Evolutionary conservation across 2,888 invertebrate genomes (phyloP).

Genomic region (Morpho helenor): DNA sequence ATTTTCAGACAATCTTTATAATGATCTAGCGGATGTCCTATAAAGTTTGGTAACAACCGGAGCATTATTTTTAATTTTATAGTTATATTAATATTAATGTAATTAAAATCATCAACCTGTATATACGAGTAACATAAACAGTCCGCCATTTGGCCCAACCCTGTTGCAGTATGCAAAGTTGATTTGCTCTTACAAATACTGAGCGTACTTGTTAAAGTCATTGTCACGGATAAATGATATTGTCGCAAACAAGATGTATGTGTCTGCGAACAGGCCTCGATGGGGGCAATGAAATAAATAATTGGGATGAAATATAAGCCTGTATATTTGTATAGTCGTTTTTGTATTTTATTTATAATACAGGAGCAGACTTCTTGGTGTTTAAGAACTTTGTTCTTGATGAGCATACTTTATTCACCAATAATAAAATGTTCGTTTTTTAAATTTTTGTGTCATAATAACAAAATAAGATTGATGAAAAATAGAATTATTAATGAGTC

Average conservation of each 20-base stretch:
- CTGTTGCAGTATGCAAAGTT: constrained; percentile 57
- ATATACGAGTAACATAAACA: constrained; percentile 8
- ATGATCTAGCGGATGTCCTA: no score
- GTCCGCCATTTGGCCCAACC: constrained; percentile 25
- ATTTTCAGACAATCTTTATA: no score
- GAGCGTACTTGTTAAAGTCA: constrained; percentile 39
- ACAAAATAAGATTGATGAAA: no score
- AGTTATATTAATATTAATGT: background rate
- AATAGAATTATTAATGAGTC: no score
- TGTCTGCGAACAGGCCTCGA: constrained; percentile 45
- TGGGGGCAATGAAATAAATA: constrained; percentile 58
- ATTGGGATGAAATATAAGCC: constrained; percentile 31
- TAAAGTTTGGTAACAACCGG: no score
- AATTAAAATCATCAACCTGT: constrained; percentile 14
- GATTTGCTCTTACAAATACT: constrained; percentile 54
- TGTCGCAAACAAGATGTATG: constrained; percentile 54
- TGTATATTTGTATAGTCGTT: background rate
- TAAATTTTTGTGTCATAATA: background rate
- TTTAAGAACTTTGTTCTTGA: no score
- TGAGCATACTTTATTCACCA: background rate
- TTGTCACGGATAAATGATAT: constrained; percentile 58
- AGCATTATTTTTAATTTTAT: no score
- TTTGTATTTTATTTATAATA: background rate
- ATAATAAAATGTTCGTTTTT: no score
- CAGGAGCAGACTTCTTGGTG: no score